Percentiles rank a stretch among this genome's conserved stretches.
Evolutionary conservation across 1,140 invertebrate species (phyloP).

Genomic region (Zophobas atratus): DNA sequence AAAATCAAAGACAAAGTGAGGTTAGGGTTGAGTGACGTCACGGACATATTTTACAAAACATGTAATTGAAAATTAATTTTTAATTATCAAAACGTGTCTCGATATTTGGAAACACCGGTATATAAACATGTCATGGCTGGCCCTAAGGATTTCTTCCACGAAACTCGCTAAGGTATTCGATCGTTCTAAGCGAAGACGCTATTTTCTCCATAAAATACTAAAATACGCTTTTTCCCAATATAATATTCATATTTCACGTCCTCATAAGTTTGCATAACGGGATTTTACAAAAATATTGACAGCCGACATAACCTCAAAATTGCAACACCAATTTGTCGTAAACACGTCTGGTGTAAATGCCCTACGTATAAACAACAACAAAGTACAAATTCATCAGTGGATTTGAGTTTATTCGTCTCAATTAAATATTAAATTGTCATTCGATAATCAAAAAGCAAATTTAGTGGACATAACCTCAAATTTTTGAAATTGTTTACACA

Average conservation of each 20-base stretch:
- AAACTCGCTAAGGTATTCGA: neutral
- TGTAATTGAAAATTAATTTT: neutral
- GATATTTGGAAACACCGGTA: neutral
- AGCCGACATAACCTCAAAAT: neutral
- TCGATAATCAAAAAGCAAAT: too few relatives aligned
- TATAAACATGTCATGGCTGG: neutral
- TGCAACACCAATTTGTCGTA: neutral
- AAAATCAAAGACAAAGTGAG: conserved; percentile 15
- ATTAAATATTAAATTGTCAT: too few relatives aligned
- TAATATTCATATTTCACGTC: too few relatives aligned
- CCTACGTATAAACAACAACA: too few relatives aligned
- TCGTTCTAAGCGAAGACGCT: neutral
- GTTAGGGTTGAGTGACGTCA: conserved; percentile 24
- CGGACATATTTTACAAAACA: neutral
- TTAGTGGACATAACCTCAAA: too few relatives aligned
- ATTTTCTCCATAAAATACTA: neutral
- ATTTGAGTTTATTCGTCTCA: too few relatives aligned
- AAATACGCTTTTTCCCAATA: too few relatives aligned
- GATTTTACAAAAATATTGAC: too few relatives aligned
- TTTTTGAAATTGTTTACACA: too few relatives aligned
- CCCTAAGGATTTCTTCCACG: neutral
- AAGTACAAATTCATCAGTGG: too few relatives aligned
- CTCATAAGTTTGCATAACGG: too few relatives aligned
- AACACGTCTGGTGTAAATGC: too few relatives aligned
- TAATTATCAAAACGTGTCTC: neutral